phyloP scores from a whole-genome alignment of 2,888 invertebrate species.

The Aromia moschata region DNA sequence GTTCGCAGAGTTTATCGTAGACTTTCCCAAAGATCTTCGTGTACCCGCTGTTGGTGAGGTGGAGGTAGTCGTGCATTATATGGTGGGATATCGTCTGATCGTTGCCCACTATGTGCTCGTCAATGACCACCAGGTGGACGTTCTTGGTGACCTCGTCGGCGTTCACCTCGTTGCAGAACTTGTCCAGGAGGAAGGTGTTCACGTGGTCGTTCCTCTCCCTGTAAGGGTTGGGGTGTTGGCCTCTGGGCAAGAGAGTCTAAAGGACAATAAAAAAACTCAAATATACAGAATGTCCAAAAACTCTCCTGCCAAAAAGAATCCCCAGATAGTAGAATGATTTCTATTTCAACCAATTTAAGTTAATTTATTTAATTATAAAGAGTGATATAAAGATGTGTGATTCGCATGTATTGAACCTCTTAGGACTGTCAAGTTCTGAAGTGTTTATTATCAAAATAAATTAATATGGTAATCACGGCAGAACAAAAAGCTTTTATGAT shows the following conservation, averaged over 20 bases:
- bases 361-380: too few species aligned
- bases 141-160: conserved; percentile 56
- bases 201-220: conserved; percentile 69
- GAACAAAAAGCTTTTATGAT: too few species aligned
- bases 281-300: too few species aligned
- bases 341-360: too few species aligned
- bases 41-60: conserved; percentile 72
- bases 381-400: too few species aligned
- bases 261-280: conserved; percentile 6
- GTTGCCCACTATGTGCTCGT: conserved; percentile 61
- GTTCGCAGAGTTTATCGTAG: conserved; percentile 61
- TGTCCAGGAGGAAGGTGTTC: conserved; percentile 66
- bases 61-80: conserved; percentile 76
- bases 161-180: conserved; percentile 57
- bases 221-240: conserved; percentile 71
- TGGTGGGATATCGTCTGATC: conserved; percentile 70
- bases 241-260: conserved; percentile 73
- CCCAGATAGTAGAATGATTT: too few species aligned
- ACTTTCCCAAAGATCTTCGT: conserved; percentile 69
- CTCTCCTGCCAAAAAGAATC: too few species aligned
- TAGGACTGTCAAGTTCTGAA: too few species aligned
- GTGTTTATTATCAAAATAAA: too few species aligned
- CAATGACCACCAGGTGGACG: conserved; percentile 58
- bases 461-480: too few species aligned
- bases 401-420: too few species aligned